Percentiles rank a stretch among this genome's conserved stretches.
phyloP scores from a whole-genome alignment of 1,140 invertebrate species.

The Pristionchus pacificus region DNA sequence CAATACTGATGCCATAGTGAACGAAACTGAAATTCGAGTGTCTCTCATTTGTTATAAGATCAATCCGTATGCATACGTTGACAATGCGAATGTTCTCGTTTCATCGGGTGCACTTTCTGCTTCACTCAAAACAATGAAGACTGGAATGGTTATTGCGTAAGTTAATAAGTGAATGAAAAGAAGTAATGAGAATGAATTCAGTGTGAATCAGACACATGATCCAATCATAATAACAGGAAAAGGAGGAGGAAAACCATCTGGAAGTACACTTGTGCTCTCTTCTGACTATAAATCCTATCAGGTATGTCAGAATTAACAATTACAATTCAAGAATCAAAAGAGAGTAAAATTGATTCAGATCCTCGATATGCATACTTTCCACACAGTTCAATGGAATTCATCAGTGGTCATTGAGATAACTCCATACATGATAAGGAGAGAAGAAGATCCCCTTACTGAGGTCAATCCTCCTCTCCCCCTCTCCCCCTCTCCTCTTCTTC shows the following conservation, averaged over 20 bases:
- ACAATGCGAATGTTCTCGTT: slow-evolving; percentile 29
- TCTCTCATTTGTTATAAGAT: slow-evolving; percentile 20
- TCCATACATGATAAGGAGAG: background rate
- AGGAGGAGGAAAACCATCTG: slow-evolving; percentile 2
- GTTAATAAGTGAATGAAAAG: background rate
- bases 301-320: no score
- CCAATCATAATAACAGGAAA: slow-evolving; percentile 21
- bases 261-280: slow-evolving; percentile 10
- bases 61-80: slow-evolving; percentile 30
- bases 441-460: slow-evolving; percentile 1
- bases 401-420: slow-evolving; percentile 26
- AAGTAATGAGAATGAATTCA: background rate
- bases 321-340: no score
- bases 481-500: no score
- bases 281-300: slow-evolving; percentile 1
- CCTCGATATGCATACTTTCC: slow-evolving; percentile 29
- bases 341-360: slow-evolving; percentile 21
- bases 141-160: slow-evolving; percentile 4
- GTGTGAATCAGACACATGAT: slow-evolving; percentile 15
- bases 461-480: no score
- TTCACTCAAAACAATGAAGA: slow-evolving; percentile 17
- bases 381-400: slow-evolving; percentile 29
- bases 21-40: slow-evolving; percentile 19
- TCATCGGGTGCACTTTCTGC: slow-evolving; percentile 33
- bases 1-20: slow-evolving; percentile 13